Conservation (phyloP, 2,888 invertebrate genomes). For the Hydropsyche betteni region DNA sequence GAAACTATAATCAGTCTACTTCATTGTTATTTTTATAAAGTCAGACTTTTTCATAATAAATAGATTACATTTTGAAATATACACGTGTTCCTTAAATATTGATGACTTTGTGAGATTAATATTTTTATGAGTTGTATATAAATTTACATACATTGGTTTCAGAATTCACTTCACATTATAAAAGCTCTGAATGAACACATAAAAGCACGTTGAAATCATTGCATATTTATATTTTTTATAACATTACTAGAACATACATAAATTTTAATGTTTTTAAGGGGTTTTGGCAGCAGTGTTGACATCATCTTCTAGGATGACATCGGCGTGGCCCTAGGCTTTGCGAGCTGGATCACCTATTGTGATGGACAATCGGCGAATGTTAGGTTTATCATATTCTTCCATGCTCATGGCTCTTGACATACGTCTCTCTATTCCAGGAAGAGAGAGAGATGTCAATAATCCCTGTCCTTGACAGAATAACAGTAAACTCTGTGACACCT, state of each 20-base stretch:
- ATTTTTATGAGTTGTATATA: neutral
- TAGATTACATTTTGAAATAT: no score
- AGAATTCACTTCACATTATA: neutral
- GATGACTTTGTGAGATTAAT: no score
- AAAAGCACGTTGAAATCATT: neutral
- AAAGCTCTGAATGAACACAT: constrained; percentile 21
- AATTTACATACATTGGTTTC: neutral
- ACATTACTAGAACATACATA: neutral
- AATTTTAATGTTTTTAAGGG: constrained; percentile 29
- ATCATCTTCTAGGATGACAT: constrained; percentile 44
- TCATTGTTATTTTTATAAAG: constrained; percentile 13
- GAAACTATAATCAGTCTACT: constrained; percentile 7
- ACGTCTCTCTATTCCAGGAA: constrained; percentile 81
- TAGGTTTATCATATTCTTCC: constrained; percentile 85
- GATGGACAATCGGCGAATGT: constrained; percentile 77
- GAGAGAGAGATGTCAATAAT: constrained; percentile 79
- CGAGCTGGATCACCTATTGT: constrained; percentile 57
- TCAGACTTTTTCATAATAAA: constrained; percentile 8
- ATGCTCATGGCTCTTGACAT: constrained; percentile 77
- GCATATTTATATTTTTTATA: neutral
- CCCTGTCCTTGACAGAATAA: constrained; percentile 92
- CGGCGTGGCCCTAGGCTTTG: constrained; percentile 48
- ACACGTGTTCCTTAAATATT: no score
- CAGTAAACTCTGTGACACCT: constrained; percentile 84
- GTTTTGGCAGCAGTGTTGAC: constrained; percentile 36